These are phyloP conservation scores for Melinaea marsaeus DNA, from an alignment of 2,888 invertebrate species.

Conservation along the genomic window DNA sequence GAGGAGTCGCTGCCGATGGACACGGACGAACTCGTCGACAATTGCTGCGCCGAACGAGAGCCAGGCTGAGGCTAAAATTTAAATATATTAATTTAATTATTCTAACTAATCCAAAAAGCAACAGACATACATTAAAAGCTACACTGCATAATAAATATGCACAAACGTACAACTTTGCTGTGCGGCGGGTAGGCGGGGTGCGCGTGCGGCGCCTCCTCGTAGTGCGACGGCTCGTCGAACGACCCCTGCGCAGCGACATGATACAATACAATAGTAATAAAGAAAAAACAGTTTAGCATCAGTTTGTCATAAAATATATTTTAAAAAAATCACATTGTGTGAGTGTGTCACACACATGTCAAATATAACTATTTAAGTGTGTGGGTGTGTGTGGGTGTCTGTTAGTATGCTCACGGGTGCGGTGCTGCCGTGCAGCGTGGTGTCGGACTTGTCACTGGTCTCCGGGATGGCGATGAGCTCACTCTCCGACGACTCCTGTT, in stretches of 20 bases:
- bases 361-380: background rate
- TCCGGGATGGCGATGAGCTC: conserved; percentile 94
- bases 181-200: conserved; percentile 42
- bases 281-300: too few relatives aligned
- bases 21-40: conserved; percentile 68
- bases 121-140: too few relatives aligned
- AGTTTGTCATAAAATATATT: too few relatives aligned
- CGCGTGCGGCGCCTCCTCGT: conserved; percentile 76
- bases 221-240: conserved; percentile 81
- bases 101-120: too few relatives aligned
- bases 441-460: conserved; percentile 89
- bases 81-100: background rate
- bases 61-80: conserved; percentile 32
- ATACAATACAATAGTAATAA: too few relatives aligned
- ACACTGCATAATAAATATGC: background rate
- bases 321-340: background rate
- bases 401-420: conserved; percentile 69
- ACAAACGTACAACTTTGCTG: conserved; percentile 52
- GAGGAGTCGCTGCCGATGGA: conserved; percentile 72
- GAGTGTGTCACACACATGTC: background rate
- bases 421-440: conserved; percentile 88
- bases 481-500: conserved; percentile 92
- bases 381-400: background rate
- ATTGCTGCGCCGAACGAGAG: conserved; percentile 62
- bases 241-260: conserved; percentile 72